A percentile compares a stretch with the other conserved stretches of the same genome.
Evolutionary conservation across 2,888 invertebrate genomes (phyloP).

Genomic region (Amblyteles armatorius): DNA sequence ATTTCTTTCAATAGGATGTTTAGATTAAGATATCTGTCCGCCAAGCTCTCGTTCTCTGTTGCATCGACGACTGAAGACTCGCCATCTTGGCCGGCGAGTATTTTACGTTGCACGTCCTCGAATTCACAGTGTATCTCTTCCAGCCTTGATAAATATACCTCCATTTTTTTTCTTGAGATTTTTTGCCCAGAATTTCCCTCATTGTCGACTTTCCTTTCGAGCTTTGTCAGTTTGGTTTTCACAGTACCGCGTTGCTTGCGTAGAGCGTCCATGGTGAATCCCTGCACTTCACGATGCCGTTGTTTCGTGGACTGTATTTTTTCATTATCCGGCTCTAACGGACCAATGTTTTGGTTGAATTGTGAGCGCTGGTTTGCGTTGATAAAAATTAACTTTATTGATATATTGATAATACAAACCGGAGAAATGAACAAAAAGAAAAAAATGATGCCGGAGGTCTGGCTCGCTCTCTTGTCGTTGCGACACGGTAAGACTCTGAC

Average conservation of each 20-base stretch:
- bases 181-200: neutral
- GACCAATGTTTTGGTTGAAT: slow-evolving; percentile 10
- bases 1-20: slow-evolving; percentile 32
- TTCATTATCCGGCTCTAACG: slow-evolving; percentile 19
- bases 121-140: slow-evolving; percentile 31
- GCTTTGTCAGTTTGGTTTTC: slow-evolving; percentile 21
- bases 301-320: slow-evolving; percentile 31
- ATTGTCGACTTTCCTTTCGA: slow-evolving; percentile 9
- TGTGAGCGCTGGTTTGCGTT: too few species aligned
- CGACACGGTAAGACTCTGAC: too few species aligned
- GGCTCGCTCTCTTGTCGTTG: too few species aligned
- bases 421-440: too few species aligned
- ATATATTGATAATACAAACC: too few species aligned
- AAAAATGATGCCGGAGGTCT: too few species aligned
- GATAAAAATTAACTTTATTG: too few species aligned
- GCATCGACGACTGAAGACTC: slow-evolving; percentile 33
- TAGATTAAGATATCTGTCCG: slow-evolving; percentile 24
- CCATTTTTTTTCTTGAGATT: slow-evolving; percentile 22
- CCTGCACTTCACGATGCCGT: neutral
- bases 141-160: slow-evolving; percentile 7
- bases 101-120: slow-evolving; percentile 24
- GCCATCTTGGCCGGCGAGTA: neutral
- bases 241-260: slow-evolving; percentile 28
- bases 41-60: slow-evolving; percentile 16
- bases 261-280: slow-evolving; percentile 9